Conservation (phyloP, 2,113 vertebrate species). For the Anhinga rufa region DNA sequence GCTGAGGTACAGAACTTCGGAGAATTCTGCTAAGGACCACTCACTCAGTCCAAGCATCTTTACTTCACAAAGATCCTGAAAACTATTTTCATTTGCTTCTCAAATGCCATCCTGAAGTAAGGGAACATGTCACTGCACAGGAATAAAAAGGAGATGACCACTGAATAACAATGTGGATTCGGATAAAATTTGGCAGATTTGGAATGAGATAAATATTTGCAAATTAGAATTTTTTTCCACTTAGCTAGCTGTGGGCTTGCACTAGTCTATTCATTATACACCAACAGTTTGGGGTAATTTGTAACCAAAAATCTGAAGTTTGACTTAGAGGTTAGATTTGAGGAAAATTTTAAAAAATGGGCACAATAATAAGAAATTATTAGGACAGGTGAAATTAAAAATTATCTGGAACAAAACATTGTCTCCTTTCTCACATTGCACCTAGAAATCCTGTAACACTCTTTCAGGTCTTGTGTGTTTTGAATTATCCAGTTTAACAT, state of each 20-base stretch:
- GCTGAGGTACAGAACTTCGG: background rate
- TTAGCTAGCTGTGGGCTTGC: background rate
- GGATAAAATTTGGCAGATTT: background rate
- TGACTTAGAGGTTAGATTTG: background rate
- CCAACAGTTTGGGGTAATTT: background rate
- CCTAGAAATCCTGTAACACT: background rate
- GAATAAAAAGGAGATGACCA: background rate
- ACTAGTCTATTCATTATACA: background rate
- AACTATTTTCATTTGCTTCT: background rate
- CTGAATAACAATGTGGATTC: background rate
- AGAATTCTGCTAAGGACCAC: background rate
- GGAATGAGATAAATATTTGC: slow-evolving; percentile 35
- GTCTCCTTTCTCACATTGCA: background rate
- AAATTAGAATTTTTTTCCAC: background rate
- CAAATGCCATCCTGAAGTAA: background rate
- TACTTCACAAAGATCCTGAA: background rate
- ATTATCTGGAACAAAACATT: background rate
- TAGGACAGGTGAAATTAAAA: background rate
- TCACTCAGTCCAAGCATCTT: background rate
- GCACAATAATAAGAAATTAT: background rate
- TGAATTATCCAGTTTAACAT: background rate
- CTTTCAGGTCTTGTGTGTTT: background rate
- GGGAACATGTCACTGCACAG: background rate
- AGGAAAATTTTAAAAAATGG: background rate
- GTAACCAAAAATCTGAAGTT: background rate